Conservation (phyloP, 92 coral and sea anemone genomes). For the Pocillopora meandrina region DNA sequence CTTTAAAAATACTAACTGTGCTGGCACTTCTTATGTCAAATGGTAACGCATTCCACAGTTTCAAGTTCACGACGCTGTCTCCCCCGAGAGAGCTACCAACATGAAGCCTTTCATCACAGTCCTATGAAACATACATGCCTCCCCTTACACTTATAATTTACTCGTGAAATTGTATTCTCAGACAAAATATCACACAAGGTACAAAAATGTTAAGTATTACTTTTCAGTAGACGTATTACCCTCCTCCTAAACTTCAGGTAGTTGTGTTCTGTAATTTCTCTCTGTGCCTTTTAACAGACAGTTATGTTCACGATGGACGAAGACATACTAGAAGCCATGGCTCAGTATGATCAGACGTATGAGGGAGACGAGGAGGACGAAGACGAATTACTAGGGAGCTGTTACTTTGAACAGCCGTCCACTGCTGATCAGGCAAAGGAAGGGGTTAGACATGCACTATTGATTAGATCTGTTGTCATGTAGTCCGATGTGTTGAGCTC, state of each 20-base stretch:
- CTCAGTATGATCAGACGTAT: conserved; percentile 93
- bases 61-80: too few species aligned
- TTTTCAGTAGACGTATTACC: background rate
- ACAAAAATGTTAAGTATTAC: background rate
- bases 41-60: too few species aligned
- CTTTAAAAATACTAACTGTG: too few species aligned
- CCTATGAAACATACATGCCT: too few species aligned
- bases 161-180: too few species aligned
- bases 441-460: conserved; percentile 10
- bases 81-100: too few species aligned
- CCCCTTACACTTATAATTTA: too few species aligned
- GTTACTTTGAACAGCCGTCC: conserved; percentile 82
- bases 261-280: background rate
- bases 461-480: too few species aligned
- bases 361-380: conserved; percentile 91
- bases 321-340: conserved; percentile 90
- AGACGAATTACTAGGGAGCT: conserved; percentile 78
- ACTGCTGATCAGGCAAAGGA: conserved; percentile 85
- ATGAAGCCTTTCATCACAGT: too few species aligned
- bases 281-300: conserved; percentile 57
- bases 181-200: too few species aligned
- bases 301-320: conserved; percentile 97
- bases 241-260: background rate
- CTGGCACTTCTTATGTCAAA: too few species aligned
- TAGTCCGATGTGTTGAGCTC: too few species aligned